phyloP scores from a whole-genome alignment of 1,140 invertebrate genomes.

The Eciton burchellii region DNA sequence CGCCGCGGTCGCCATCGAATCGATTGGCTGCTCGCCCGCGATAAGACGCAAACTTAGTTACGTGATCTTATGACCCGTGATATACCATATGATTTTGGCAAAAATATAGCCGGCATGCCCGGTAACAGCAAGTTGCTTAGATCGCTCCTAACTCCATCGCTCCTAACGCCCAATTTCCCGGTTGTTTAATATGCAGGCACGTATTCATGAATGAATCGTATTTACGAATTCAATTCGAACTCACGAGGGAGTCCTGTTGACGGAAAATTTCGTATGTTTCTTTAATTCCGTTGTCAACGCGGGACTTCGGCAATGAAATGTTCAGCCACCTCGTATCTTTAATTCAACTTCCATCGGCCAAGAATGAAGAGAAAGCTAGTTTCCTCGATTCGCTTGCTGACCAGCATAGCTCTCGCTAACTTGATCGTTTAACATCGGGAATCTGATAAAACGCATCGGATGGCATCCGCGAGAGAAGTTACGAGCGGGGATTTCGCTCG shows the following conservation, averaged over 20 bases:
- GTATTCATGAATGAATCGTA: background rate
- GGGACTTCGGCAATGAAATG: background rate
- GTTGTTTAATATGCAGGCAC: background rate
- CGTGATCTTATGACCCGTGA: background rate
- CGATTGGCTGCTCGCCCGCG: slow-evolving; percentile 6
- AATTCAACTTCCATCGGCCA: slow-evolving; percentile 28
- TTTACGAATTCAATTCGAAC: background rate
- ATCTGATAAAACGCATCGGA: background rate
- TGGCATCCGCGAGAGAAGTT: background rate
- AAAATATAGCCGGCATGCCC: background rate
- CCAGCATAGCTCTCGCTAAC: too few relatives aligned
- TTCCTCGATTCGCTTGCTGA: slow-evolving; percentile 7
- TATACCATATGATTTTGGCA: background rate
- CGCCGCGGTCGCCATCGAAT: background rate
- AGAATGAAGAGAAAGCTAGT: background rate
- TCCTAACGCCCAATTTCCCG: too few relatives aligned
- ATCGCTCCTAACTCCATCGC: too few relatives aligned
- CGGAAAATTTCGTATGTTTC: background rate
- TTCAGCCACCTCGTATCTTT: slow-evolving; percentile 7
- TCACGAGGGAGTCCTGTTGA: background rate
- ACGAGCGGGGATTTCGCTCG: background rate
- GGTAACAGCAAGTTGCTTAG: background rate
- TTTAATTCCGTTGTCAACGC: background rate
- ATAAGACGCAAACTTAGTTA: slow-evolving; percentile 33
- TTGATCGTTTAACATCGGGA: too few relatives aligned